phyloP scores from a whole-genome alignment of 2,797 vertebrate genomes.

The Falco rusticolus region DNA sequence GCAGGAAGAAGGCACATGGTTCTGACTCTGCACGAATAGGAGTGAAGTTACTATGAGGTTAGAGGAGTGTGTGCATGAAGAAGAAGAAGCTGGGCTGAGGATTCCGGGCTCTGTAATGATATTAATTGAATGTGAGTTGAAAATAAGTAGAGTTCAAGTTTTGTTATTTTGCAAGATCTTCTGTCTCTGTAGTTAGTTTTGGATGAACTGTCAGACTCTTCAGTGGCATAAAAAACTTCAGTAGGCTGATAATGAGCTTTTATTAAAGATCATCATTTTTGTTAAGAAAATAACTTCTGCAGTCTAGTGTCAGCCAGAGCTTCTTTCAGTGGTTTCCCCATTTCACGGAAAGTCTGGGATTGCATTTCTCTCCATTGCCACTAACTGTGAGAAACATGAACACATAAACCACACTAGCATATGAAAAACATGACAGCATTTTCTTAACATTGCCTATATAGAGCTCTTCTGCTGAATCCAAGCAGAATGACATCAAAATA shows the following conservation, averaged over 20 bases:
- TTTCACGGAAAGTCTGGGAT: neutral
- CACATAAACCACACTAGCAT: neutral
- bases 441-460: neutral
- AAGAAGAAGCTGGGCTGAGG: neutral
- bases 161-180: neutral
- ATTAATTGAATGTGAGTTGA: neutral
- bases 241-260: neutral
- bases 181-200: neutral
- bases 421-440: neutral
- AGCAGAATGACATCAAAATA: neutral
- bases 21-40: neutral
- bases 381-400: neutral
- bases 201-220: constrained; percentile 14
- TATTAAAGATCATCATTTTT: neutral
- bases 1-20: neutral
- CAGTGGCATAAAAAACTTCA: neutral
- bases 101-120: neutral
- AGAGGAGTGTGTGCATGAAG: neutral
- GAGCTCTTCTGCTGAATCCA: neutral
- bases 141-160: neutral
- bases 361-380: neutral
- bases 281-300: constrained; percentile 6
- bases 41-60: neutral
- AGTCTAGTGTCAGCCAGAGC: neutral
- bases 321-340: neutral